A percentile compares a stretch with the other conserved stretches of the same genome.
Conservation (phyloP, 30 jellyfish, hydroid and myxozoan genomes). For the Aurelia aurita region DNA sequence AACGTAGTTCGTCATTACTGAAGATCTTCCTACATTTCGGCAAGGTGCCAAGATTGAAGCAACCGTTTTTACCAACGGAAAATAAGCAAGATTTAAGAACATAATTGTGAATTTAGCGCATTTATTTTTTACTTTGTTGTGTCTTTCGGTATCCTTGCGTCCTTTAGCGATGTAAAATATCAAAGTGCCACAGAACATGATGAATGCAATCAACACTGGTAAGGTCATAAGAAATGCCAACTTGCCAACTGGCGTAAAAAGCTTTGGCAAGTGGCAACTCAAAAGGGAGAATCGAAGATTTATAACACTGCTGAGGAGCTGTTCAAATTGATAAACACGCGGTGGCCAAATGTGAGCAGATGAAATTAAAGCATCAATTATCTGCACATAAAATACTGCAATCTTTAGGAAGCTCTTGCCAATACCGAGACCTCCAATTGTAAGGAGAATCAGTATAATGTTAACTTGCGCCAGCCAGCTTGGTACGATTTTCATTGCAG, state of each 20-base stretch:
- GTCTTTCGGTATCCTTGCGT: slow-evolving; percentile 13
- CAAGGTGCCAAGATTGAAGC: slow-evolving; percentile 52
- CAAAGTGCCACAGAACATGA: slow-evolving; percentile 5
- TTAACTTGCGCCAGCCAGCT: slow-evolving; percentile 70
- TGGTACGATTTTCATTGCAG: slow-evolving; percentile 45
- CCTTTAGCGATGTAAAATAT: not conserved
- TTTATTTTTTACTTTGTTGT: not conserved
- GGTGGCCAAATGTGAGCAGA: slow-evolving; percentile 71
- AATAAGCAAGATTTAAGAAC: slow-evolving; percentile 64
- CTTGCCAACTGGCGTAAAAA: slow-evolving; percentile 37
- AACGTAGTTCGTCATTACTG: slow-evolving; percentile 45
- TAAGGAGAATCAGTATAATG: slow-evolving; percentile 17
- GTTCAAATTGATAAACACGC: slow-evolving; percentile 26
- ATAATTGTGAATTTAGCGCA: slow-evolving; percentile 33
- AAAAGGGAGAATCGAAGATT: slow-evolving; percentile 49
- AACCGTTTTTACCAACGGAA: slow-evolving; percentile 57
- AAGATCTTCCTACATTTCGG: not conserved
- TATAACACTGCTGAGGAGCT: slow-evolving; percentile 37
- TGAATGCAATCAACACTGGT: slow-evolving; percentile 19
- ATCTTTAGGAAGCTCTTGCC: slow-evolving; percentile 68
- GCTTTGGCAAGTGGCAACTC: slow-evolving; percentile 45
- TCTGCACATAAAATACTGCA: slow-evolving; percentile 60
- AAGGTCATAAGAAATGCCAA: slow-evolving; percentile 32
- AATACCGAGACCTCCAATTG: slow-evolving; percentile 64
- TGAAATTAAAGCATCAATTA: slow-evolving; percentile 53